phyloP scores from a whole-genome alignment of 2,888 invertebrate species.

The Plemyria rubiginata region DNA sequence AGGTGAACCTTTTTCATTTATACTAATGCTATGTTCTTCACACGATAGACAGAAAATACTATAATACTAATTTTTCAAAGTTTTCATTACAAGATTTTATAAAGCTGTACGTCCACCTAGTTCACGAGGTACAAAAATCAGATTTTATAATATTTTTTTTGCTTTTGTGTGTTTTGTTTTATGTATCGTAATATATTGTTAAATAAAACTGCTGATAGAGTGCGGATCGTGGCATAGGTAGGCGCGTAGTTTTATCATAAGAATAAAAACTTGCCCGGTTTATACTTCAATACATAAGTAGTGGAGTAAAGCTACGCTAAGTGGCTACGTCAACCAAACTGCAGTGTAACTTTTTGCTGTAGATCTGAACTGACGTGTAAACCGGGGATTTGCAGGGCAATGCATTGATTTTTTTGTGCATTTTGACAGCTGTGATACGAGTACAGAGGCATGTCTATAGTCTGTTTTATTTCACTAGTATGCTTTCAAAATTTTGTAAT shows the following conservation, averaged over 20 bases:
- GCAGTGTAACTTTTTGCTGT: too few relatives aligned
- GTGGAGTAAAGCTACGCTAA: not conserved
- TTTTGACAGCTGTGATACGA: conserved; percentile 83
- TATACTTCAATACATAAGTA: not conserved
- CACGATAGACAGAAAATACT: not conserved
- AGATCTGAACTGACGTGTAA: too few relatives aligned
- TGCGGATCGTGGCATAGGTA: not conserved
- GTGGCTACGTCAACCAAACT: too few relatives aligned
- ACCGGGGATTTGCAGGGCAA: conserved; percentile 60
- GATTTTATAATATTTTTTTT: too few relatives aligned
- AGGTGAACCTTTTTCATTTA: conserved; percentile 20
- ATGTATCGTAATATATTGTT: too few relatives aligned
- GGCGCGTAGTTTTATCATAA: conserved; percentile 1
- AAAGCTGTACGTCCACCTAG: conserved; percentile 7
- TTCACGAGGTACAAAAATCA: not conserved
- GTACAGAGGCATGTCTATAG: conserved; percentile 82
- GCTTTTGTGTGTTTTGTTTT: too few relatives aligned
- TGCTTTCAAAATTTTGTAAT: conserved; percentile 48
- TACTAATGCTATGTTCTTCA: not conserved
- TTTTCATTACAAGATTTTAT: not conserved
- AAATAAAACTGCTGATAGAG: not conserved
- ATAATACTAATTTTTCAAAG: too few relatives aligned
- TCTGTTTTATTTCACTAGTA: conserved; percentile 54
- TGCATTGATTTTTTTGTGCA: conserved; percentile 76
- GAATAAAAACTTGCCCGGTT: conserved; percentile 7